Evolutionary conservation across 2,888 invertebrate genomes (phyloP), one percentile per base, ranked within the genome.

Genomic region (Hemistola chrysoprasaria): DNA sequence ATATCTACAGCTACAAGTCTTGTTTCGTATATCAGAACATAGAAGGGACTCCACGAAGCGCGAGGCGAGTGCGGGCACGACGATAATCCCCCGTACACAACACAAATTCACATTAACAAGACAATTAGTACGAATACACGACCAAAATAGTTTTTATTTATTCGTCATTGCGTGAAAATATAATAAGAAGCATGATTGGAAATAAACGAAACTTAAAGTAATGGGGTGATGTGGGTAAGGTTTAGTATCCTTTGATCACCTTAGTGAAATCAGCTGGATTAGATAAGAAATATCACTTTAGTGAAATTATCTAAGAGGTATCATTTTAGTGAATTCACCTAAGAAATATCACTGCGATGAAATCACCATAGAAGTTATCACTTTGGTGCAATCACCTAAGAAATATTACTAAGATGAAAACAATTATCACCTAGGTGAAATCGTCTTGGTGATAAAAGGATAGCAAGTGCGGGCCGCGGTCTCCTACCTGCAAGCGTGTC

Each of bases 31-130:
- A 68, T 77, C 81, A 76, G 80, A 72, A 71, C 34, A 76, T 74
- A 75, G 67, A 64, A 62, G 44, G 78, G 78, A 68, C 76, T 4
- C 76, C 78, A 74, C 76, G 68, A 80, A 83, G 82, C 81, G 69
- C 81, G 68, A 76, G 80, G 81, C 78, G 81, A 81, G 85, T 86
- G 85, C 84, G 86, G 85, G 77, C 83, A 85, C 78, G 79, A 71
- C 75, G 78, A 66, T 72, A 68, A 65, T 71, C 72, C 78, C 75
- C 63, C 73, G 75, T 79, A 82, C 86, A 86, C 85, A 84, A 88
- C 87, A 88, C 86, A 88, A 86, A 87, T 86, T 82, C 86, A 88
- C 86, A 86, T 83, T 75, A 84, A 87, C 87, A 86, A 85, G 85
- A 86, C 86, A 85, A 73, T 70, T 71, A 70, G n/a, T 64, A 70